Evolutionary conservation across 2,797 vertebrate species (phyloP).

Genomic region (Percopsis omiscomaycus): DNA sequence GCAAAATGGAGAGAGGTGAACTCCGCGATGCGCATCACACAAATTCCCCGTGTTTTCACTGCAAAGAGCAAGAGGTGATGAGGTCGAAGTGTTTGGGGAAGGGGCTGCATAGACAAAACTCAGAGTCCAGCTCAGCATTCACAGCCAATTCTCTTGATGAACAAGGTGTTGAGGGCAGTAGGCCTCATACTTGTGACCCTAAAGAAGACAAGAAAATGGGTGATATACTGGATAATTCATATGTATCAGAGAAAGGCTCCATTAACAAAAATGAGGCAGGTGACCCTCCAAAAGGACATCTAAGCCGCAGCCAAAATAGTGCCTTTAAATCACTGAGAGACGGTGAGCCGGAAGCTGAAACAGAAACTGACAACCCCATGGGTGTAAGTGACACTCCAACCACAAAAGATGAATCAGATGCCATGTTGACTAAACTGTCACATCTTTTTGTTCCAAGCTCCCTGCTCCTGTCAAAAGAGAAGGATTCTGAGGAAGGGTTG

Average conservation of each 20-base stretch:
- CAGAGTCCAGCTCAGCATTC: conserved; percentile 83
- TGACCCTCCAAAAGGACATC: conserved; percentile 71
- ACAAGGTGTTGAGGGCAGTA: conserved; percentile 54
- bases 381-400: conserved; percentile 44
- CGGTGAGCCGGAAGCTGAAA: conserved; percentile 68
- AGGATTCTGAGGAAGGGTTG: conserved; percentile 58
- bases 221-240: conserved; percentile 18
- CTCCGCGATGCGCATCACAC: conserved; percentile 63
- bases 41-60: conserved; percentile 43
- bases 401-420: conserved; percentile 70
- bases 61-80: conserved; percentile 61
- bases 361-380: conserved; percentile 51
- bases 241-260: conserved; percentile 59
- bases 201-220: conserved; percentile 65
- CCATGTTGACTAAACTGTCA: conserved; percentile 85
- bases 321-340: conserved; percentile 85
- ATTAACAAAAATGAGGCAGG: conserved; percentile 70
- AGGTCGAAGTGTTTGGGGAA: conserved; percentile 65
- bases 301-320: conserved; percentile 83
- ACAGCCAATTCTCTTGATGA: conserved; percentile 79
- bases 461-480: conserved; percentile 81
- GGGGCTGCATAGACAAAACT: conserved; percentile 79
- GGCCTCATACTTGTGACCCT: conserved; percentile 68
- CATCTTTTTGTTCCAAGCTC: conserved; percentile 90
- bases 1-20: conserved; percentile 90